Evolutionary conservation across 2,797 vertebrate species (phyloP), one percentile per base, ranked within the genome.

Genomic region (Mergus octosetaceus): DNA sequence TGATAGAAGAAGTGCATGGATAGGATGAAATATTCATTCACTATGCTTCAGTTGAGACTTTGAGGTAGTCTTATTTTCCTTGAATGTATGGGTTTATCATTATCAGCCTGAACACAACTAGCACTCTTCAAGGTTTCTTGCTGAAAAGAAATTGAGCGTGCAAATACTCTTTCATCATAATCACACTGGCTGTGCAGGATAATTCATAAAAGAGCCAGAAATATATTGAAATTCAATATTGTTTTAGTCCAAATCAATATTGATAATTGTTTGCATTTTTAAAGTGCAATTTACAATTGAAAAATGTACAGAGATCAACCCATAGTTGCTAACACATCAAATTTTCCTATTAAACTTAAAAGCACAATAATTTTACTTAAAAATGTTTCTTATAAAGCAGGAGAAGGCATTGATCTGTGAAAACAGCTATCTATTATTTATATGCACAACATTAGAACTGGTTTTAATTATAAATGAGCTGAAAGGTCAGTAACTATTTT

Each of bases 251-350:
- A 96, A 97, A 98, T 98, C 98, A 98, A 98, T 98, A 98, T 98
- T 98, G 98, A 98, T 98, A 98, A 98, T 98, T 98, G 98, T 98
- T 98, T 98, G 97, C 97, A 97, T 98, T 98, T 98, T 98, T 97
- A 97, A 98, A 98, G 97, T 97, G 97, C 96, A 97, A 88, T 97
- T 97, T 98, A 95, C 96, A 96, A 94, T 95, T 97, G 97, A 97
- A 97, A 96, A 97, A 98, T 96, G 92, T 94, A 81, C 95, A 95
- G 94, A 97, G 96, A 98, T 97, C 97, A 97, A 92, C 94, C 76
- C 86, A 87, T 78, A 97, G 94, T 94, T 97, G 96, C 97, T 87
- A 97, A 95, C 96, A 90, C 97, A 97, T 98, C 97, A 96, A 80
- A 97, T 97, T 98, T 97, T 94, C 94, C 86, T 96, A 96, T 98